phyloP scores from a whole-genome alignment of 2,888 invertebrate species.

The Nesidiocoris tenuis region DNA sequence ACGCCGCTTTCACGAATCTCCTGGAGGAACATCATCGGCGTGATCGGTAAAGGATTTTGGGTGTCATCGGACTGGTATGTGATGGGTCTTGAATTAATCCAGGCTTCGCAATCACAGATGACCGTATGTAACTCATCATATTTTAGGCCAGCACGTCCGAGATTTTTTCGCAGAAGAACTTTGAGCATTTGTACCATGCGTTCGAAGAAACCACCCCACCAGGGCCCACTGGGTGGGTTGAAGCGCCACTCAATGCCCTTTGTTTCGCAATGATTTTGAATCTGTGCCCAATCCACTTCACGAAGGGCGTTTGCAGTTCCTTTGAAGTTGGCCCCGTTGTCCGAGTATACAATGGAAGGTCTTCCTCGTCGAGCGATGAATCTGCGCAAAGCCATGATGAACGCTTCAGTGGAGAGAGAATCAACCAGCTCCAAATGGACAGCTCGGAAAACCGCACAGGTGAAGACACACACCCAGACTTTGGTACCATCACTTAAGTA shows the following conservation, averaged over 20 bases:
- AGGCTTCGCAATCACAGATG: slow-evolving; percentile 40
- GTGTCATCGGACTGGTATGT: slow-evolving; percentile 15
- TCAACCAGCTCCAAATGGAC: slow-evolving; percentile 50
- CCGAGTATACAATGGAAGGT: slow-evolving; percentile 52
- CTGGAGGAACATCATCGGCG: slow-evolving; percentile 51
- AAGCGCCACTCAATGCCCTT: slow-evolving; percentile 52
- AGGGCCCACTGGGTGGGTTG: slow-evolving; percentile 51
- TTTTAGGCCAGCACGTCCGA: slow-evolving; percentile 35
- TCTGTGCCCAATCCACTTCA: slow-evolving; percentile 57
- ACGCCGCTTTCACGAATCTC: slow-evolving; percentile 18
- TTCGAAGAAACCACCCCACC: slow-evolving; percentile 56
- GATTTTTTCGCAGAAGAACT: slow-evolving; percentile 24
- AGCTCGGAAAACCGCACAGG: slow-evolving; percentile 52
- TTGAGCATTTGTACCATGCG: slow-evolving; percentile 42
- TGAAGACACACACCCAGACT: slow-evolving; percentile 53
- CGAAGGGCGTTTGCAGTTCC: slow-evolving; percentile 55
- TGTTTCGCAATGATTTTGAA: slow-evolving; percentile 46
- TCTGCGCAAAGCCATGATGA: slow-evolving; percentile 50
- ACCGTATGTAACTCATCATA: slow-evolving; percentile 43
- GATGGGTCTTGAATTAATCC: slow-evolving; percentile 24
- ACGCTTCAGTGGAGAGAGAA: slow-evolving; percentile 49
- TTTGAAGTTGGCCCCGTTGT: slow-evolving; percentile 55
- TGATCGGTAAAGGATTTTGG: slow-evolving; percentile 49
- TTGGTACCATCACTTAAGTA: slow-evolving; percentile 48
- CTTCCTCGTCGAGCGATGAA: slow-evolving; percentile 50